Conservation (phyloP, 1,140 invertebrate genomes). For the Galleria mellonella region DNA sequence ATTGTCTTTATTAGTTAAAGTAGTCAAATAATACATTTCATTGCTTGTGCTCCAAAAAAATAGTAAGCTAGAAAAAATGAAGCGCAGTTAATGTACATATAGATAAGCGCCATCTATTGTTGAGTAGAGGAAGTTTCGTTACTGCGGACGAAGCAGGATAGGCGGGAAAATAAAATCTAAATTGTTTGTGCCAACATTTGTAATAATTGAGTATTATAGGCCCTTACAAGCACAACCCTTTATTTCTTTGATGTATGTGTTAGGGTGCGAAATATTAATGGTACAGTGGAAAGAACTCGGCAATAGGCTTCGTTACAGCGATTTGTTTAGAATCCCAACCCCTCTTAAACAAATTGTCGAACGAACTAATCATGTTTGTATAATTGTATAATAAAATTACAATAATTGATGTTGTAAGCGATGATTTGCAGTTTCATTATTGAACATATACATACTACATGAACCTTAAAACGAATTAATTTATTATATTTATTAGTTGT, state of each 20-base stretch:
- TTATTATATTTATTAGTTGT: slow-evolving; percentile 59
- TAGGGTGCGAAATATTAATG: slow-evolving; percentile 65
- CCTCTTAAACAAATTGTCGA: slow-evolving; percentile 40
- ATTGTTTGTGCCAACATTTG: slow-evolving; percentile 70
- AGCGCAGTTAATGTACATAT: slow-evolving; percentile 44
- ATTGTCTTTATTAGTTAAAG: no score
- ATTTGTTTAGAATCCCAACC: slow-evolving; percentile 54
- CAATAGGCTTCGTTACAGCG: slow-evolving; percentile 61
- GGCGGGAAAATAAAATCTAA: slow-evolving; percentile 52
- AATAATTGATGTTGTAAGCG: slow-evolving; percentile 52
- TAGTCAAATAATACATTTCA: slow-evolving; percentile 19
- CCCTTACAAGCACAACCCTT: slow-evolving; percentile 64
- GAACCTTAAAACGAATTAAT: slow-evolving; percentile 57
- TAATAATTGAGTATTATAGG: slow-evolving; percentile 64
- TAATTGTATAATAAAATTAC: slow-evolving; percentile 55
- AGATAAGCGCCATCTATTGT: slow-evolving; percentile 60
- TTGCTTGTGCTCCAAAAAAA: slow-evolving; percentile 30
- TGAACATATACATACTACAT: slow-evolving; percentile 27
- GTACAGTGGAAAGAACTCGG: slow-evolving; percentile 50
- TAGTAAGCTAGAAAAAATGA: slow-evolving; percentile 32
- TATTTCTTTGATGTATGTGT: slow-evolving; percentile 69
- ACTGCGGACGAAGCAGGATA: slow-evolving; percentile 5
- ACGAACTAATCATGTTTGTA: slow-evolving; percentile 56
- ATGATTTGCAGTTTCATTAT: slow-evolving; percentile 36
- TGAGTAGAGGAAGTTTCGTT: slow-evolving; percentile 40